These are phyloP conservation scores for Thunnus maccoyii DNA, from an alignment of 2,113 vertebrate genomes.

Conservation along the genomic window DNA sequence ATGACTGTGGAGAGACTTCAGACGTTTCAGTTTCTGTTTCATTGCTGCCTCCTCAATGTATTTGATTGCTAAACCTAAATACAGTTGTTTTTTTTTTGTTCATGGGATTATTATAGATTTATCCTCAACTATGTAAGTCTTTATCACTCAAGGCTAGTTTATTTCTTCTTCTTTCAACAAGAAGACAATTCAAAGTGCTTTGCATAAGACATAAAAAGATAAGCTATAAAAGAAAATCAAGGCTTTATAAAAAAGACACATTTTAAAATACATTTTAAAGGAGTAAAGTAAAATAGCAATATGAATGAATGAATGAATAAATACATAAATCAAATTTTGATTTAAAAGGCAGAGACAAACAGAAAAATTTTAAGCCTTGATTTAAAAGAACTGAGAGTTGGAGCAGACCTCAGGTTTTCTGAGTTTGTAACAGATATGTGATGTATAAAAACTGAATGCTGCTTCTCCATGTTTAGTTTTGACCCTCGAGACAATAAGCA, in stretches of 20 bases:
- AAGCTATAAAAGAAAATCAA: neutral
- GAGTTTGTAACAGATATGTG: neutral
- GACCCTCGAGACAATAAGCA: neutral
- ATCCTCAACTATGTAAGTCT: neutral
- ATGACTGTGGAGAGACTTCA: slow-evolving; percentile 13
- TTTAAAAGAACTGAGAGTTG: slow-evolving; percentile 2
- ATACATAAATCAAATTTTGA: no score
- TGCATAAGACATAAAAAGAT: neutral
- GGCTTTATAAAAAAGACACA: neutral
- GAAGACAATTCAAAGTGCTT: neutral
- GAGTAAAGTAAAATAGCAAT: neutral
- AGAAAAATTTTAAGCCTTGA: neutral
- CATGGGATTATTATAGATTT: no score
- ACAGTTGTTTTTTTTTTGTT: no score
- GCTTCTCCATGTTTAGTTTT: neutral
- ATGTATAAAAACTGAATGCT: neutral
- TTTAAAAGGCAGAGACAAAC: neutral
- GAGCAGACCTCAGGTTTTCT: neutral
- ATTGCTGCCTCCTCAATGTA: neutral
- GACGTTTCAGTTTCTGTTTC: slow-evolving; percentile 22
- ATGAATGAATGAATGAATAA: neutral
- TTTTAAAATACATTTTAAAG: neutral
- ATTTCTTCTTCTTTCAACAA: neutral
- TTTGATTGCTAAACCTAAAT: no score
- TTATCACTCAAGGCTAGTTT: neutral